A percentile compares a stretch with the other conserved stretches of the same genome.
Conservation (phyloP, 2,797 vertebrate genomes). For the Natrix natrix region DNA sequence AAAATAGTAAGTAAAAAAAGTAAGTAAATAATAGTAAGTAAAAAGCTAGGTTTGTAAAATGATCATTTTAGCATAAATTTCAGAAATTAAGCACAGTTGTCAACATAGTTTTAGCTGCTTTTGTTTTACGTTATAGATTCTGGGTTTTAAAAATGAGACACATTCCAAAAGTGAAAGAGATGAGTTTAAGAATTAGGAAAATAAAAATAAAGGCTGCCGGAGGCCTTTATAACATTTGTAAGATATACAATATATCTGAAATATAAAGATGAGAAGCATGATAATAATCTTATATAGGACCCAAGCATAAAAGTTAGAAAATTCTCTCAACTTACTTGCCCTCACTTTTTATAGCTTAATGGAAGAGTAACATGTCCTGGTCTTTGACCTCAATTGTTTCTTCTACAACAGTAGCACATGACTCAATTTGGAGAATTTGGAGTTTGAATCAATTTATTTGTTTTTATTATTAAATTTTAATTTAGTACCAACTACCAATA, state of each 20-base stretch:
- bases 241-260: not conserved
- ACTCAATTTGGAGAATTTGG: not conserved
- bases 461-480: not conserved
- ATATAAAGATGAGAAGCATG: constrained; percentile 29
- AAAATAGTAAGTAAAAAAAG: no score
- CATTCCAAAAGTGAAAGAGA: constrained; percentile 41
- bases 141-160: constrained; percentile 48
- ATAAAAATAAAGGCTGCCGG: constrained; percentile 36
- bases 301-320: constrained; percentile 49
- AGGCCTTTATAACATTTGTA: constrained; percentile 9
- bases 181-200: constrained; percentile 5
- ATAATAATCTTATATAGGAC: constrained; percentile 52
- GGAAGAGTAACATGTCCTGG: constrained; percentile 32
- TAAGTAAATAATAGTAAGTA: not conserved
- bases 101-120: constrained; percentile 57
- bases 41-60: constrained; percentile 52
- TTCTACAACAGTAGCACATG: not conserved
- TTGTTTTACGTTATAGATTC: constrained; percentile 58
- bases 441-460: not conserved
- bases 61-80: constrained; percentile 51
- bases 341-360: constrained; percentile 43
- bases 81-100: constrained; percentile 55
- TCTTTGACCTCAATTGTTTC: not conserved
- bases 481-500: not conserved
- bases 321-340: not conserved